These are phyloP conservation scores for Zeugodacus cucurbitae DNA, from an alignment of 1,140 invertebrate species.

Conservation along the genomic window DNA sequence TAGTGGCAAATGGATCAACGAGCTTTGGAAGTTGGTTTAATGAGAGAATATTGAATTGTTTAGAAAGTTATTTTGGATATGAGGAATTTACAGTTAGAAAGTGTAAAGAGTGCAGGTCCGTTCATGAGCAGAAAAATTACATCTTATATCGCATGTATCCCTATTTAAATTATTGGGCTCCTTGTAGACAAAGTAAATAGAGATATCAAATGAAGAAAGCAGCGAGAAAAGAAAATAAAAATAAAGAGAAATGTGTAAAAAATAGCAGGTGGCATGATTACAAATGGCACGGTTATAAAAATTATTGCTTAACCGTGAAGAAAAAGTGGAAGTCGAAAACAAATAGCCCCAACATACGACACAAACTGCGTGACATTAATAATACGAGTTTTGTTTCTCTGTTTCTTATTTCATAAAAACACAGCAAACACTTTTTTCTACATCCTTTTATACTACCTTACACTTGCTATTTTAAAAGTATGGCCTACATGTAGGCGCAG, in stretches of 20 bases:
- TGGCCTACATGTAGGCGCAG: not conserved
- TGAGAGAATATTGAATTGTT: not conserved
- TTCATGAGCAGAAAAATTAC: not conserved
- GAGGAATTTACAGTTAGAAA: not conserved
- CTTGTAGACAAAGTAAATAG: not conserved
- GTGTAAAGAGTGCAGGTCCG: not conserved
- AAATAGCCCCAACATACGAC: not conserved
- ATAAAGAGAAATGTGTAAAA: not conserved
- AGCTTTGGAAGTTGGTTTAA: not conserved
- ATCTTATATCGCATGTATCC: too few relatives aligned
- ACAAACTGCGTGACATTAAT: not conserved
- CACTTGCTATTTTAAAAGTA: not conserved
- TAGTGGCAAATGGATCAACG: not conserved
- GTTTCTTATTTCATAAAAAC: not conserved
- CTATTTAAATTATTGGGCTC: too few relatives aligned
- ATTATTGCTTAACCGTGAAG: not conserved
- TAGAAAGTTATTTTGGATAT: not conserved
- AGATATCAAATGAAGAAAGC: not conserved
- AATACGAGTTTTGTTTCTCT: not conserved
- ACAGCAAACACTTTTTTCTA: too few relatives aligned
- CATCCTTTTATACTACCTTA: too few relatives aligned
- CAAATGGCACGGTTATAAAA: constrained; percentile 6
- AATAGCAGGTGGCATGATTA: not conserved
- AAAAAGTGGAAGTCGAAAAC: not conserved
- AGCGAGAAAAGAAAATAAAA: not conserved